Conservation (phyloP, 2,797 vertebrate species). For the Varecia variegata region DNA sequence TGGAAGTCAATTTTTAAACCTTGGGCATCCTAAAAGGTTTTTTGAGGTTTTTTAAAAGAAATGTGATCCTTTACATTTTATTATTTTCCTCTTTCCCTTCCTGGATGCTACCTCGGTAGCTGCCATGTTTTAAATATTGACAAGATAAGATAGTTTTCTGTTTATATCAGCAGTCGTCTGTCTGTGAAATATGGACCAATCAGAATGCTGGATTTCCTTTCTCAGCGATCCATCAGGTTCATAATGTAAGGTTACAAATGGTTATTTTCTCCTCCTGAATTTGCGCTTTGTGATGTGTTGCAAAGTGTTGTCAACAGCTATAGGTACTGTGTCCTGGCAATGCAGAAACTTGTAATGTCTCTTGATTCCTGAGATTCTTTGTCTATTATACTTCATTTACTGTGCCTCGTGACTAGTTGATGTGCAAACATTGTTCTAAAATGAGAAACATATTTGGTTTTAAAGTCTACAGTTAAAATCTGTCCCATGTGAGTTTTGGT, state of each 20-base stretch:
- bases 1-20: constrained; percentile 56
- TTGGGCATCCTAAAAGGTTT: background rate
- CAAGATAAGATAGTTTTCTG: constrained; percentile 89
- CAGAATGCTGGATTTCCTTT: constrained; percentile 90
- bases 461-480: constrained; percentile 53
- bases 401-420: constrained; percentile 76
- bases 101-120: constrained; percentile 80
- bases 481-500: constrained; percentile 68
- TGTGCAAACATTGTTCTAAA: constrained; percentile 69
- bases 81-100: constrained; percentile 54
- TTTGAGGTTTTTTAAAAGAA: constrained; percentile 47
- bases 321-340: constrained; percentile 73
- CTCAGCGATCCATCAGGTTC: constrained; percentile 89
- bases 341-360: constrained; percentile 72
- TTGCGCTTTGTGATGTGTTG: constrained; percentile 81
- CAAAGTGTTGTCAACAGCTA: constrained; percentile 77
- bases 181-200: constrained; percentile 90
- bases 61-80: constrained; percentile 72
- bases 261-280: constrained; percentile 81
- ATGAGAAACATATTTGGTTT: constrained; percentile 45
- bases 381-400: constrained; percentile 74
- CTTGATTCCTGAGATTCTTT: constrained; percentile 55
- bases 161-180: constrained; percentile 89
- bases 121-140: constrained; percentile 82
- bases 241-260: constrained; percentile 87